phyloP scores from a whole-genome alignment of 2,797 vertebrate genomes.

The Paguma larvata region DNA sequence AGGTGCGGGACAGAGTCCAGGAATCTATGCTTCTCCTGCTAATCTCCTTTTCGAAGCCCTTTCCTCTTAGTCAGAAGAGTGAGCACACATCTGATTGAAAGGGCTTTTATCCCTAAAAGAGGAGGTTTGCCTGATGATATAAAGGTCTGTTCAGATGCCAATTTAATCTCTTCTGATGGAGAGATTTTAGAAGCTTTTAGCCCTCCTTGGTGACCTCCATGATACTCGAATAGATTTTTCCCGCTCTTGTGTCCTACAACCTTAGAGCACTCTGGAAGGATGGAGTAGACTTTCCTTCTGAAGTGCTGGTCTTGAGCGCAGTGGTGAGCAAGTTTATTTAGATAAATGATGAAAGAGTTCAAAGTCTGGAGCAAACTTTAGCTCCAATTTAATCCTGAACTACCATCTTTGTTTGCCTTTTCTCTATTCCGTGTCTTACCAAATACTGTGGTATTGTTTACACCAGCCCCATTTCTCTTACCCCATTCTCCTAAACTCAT shows the following conservation, averaged over 20 bases:
- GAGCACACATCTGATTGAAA: conserved; percentile 60
- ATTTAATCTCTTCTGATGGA: conserved; percentile 68
- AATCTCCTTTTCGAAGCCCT: conserved; percentile 48
- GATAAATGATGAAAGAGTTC: conserved; percentile 13
- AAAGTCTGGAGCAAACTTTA: conserved; percentile 44
- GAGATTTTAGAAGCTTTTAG: conserved; percentile 67
- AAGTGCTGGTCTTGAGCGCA: conserved; percentile 22
- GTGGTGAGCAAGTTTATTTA: conserved; percentile 1
- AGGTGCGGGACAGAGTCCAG: not conserved
- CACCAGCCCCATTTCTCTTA: not conserved
- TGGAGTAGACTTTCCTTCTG: conserved; percentile 2
- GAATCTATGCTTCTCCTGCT: not conserved
- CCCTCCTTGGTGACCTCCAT: conserved; percentile 47
- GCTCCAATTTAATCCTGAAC: not conserved
- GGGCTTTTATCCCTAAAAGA: conserved; percentile 59
- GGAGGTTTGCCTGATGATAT: conserved; percentile 52
- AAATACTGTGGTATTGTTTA: not conserved
- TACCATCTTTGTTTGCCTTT: not conserved
- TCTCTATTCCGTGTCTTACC: not conserved
- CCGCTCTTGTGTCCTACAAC: not conserved
- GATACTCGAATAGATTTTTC: conserved; percentile 62
- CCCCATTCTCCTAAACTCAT: not conserved
- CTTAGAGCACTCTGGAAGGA: not conserved
- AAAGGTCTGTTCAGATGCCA: conserved; percentile 57
- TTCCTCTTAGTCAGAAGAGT: conserved; percentile 47